Base-by-base conservation (phyloP, 2,888 invertebrate species). In the Erebia epiphron region DNA sequence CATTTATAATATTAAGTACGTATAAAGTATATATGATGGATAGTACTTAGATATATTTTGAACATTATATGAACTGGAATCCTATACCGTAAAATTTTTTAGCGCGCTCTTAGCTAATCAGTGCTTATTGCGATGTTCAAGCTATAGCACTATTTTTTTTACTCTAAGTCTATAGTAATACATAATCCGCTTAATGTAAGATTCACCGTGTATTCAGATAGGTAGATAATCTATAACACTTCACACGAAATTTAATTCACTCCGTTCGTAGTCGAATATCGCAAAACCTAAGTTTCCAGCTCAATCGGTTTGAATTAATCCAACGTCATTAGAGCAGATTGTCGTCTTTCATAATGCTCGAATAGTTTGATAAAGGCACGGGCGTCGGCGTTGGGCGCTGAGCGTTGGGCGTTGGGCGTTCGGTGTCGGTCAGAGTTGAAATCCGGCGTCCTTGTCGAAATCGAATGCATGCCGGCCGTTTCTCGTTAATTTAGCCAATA, bases 401-500 rank as follows among this genome's bases (percentile, higher is more conserved):
- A 26, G 26, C 21, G 16, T 21, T 10, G 56, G 57, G 26, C 7
- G 21, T 56, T 11, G 56, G 46, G 49, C 2, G 21, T 58, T 26
- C 54, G 54, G 41, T 54, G 65, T 65, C 43, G 56, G 58, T 9
- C 46, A 49, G 56, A n/a, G 52, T 52, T 0, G 52, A 13, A 35
- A 35, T 35, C 35, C 35, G 7, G 7, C 35, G 35, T 35, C 52
- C n/a, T 52, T 16, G 43, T 57, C 50, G 58, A 58, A 74, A 62
- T 70, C 69, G 52, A 63, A 67, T 71, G 71, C 73, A 72, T 71
- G 66, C 70, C 26, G 66, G 60, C 54, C 62, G 67, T 70, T 68
- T 68, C 70, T 73, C 66, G 68, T 75, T 82, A 79, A 83, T 85
- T 80, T 80, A 75, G 78, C 81, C 82, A 81, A 82, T 82, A 82